Evolutionary conservation across 2,797 vertebrate species (phyloP), one percentile per base, ranked within the genome.

Genomic region (Xenops minutus): DNA sequence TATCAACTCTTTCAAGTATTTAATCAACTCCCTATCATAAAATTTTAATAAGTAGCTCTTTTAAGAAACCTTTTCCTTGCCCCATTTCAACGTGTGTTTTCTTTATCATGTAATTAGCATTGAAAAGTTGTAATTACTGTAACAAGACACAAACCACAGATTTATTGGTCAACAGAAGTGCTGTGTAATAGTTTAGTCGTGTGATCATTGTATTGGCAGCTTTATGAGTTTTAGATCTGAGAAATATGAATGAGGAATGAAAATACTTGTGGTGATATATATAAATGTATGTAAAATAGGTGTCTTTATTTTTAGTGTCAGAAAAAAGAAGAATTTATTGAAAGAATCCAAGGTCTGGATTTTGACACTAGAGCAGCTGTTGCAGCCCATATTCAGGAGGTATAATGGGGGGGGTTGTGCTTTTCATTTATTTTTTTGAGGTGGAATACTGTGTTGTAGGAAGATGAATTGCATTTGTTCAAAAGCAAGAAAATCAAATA

Each of bases 271-370:
- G 13, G 44, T 67, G 56, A 21, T 63, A 3, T 21, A 5, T 62
- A 8, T 13, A 14, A 78, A 49, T 52, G 9, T 59, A 4, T 76
- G 12, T 73, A 39, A 92, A 94, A 73, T 9, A 66, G 23, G 14
- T 93, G 7, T 41, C 54, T 93, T 95, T 97, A 72, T 75, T 98
- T 98, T 92, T 97, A 99, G 99, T 99, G 99, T 89, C 99, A 99
- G 97, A 99, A 98, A 95, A 99, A 99, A 97, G 99, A 99, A 98
- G 99, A 99, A 91, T 99, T 99, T 96, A 99, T 99, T 79, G 99
- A 99, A 97, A 98, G 98, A 94, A 99, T 99, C 97, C 99, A 99
- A 97, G 98, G 98, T 87, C 98, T 99, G 98, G 99, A 99, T 97
- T 99, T 99, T 98, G 98, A 99, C 97, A 99, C 98, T 79, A 99